Percentiles rank a stretch among this genome's conserved stretches.
Evolutionary conservation across 2,113 vertebrate species (phyloP).

Genomic region (Nestor notabilis): DNA sequence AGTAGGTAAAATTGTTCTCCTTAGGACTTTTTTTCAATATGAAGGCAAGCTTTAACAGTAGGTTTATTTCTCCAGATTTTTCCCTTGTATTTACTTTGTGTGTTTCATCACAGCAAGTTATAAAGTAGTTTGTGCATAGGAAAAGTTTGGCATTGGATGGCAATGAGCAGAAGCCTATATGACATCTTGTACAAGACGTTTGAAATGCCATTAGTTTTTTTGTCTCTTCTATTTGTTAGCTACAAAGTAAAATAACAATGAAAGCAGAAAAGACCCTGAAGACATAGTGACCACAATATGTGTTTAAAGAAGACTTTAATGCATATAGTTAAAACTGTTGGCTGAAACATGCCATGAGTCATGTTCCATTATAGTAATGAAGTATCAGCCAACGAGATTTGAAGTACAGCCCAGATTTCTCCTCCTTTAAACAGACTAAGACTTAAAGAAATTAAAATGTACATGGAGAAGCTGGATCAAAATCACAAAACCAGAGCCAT

Average conservation of each 20-base stretch:
- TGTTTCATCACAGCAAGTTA: background rate
- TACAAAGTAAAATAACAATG: background rate
- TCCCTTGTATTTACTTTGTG: background rate
- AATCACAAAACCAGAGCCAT: background rate
- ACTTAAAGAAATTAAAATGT: background rate
- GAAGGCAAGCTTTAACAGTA: background rate
- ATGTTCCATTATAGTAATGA: background rate
- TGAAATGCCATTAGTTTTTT: background rate
- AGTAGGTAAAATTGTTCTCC: background rate
- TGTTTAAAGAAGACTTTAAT: background rate
- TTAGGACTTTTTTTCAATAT: background rate
- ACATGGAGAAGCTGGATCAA: background rate
- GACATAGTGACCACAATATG: background rate
- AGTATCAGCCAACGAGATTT: background rate
- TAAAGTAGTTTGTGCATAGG: background rate
- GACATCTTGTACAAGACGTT: background rate
- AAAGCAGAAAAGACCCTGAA: background rate
- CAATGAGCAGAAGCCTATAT: background rate
- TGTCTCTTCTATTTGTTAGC: background rate
- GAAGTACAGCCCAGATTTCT: background rate
- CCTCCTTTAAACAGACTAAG: background rate
- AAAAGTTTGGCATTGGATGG: background rate
- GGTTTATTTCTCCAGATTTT: background rate
- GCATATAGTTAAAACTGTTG: background rate
- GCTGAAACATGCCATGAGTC: background rate